Base-by-base conservation (phyloP, 2,113 vertebrate genomes). In the Lepus timidus region DNA sequence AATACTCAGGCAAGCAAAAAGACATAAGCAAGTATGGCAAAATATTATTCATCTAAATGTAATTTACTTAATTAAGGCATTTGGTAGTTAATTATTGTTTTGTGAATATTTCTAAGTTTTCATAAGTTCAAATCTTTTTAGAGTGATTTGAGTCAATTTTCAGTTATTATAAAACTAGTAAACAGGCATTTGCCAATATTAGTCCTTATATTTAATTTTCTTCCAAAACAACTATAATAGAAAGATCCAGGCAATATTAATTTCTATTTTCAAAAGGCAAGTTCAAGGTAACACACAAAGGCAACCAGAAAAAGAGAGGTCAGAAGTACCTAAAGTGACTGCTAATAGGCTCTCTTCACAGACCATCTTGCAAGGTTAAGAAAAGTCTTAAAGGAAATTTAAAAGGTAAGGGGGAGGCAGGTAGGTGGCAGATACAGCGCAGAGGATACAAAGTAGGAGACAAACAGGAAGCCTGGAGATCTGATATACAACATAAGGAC, bases 21-120 rank as follows among this genome's bases (percentile, higher is more conserved):
- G 23, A 85, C 8, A 23, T 14, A 70, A 81, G 13, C 19, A 74
- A 89, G 51, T 39, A 51, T 49, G 39, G 16, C 73, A 92, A 86
- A 73, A 65, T n/a, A 9, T 65, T 70, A 86, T 52, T 64, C 12
- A 75, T 71, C 44, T 85, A 94, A 79, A 87, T 36, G 55, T 75
- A 74, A 29, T 55, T 64, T 81, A 82, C 11, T 76, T 67, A 88
- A 17, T 12, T 36, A 83, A 67, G 39, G 65, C 36, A 64, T 67
- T 82, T 17, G 49, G n/a, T 83, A 4, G 8, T 82, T 91, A 14
- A 44, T 23, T 52, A 85, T n/a, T 20, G 55, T 91, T 93, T 80
- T 51, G 89, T 39, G 27, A 91, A 82, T 75, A 16, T 64, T 27
- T 94, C 0, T n/a, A 95, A 82, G 11, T 58, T 96, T 74, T 85